Percentiles rank a stretch among this genome's conserved stretches.
Evolutionary conservation across 2,113 vertebrate genomes (phyloP).

Genomic region (Apaloderma vittatum): DNA sequence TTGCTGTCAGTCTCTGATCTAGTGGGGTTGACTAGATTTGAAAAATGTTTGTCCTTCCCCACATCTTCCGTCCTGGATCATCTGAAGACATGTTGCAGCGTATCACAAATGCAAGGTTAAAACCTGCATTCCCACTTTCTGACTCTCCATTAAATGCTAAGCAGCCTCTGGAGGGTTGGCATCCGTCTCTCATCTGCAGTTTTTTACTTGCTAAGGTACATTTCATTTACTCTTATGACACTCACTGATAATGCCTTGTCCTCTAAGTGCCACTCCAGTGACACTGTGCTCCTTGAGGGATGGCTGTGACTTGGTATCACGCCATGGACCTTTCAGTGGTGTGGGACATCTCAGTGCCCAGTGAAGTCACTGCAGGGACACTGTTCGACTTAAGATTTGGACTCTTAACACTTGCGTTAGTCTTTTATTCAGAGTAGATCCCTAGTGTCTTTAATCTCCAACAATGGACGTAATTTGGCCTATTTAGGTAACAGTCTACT

Average conservation of each 20-base stretch:
- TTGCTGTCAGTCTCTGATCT: constrained; percentile 49
- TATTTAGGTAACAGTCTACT: neutral
- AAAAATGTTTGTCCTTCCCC: constrained; percentile 19
- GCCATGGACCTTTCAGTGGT: neutral
- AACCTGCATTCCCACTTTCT: neutral
- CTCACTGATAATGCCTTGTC: neutral
- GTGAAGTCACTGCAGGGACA: neutral
- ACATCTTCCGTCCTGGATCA: neutral
- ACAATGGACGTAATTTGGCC: neutral
- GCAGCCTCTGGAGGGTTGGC: constrained; percentile 8
- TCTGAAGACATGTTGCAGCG: neutral
- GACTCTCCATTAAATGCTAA: constrained; percentile 11
- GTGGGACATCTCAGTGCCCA: neutral
- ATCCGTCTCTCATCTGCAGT: neutral
- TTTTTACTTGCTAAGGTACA: constrained; percentile 3
- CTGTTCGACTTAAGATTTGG: neutral
- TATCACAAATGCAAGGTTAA: neutral
- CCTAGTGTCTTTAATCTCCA: neutral
- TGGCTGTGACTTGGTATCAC: neutral
- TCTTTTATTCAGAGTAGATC: neutral
- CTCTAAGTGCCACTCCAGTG: neutral
- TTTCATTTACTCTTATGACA: neutral
- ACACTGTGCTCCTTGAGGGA: neutral
- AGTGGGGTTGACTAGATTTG: constrained; percentile 13
- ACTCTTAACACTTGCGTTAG: neutral